Evolutionary conservation across 2,797 vertebrate species (phyloP).

Genomic region (Tragopan temminckii): DNA sequence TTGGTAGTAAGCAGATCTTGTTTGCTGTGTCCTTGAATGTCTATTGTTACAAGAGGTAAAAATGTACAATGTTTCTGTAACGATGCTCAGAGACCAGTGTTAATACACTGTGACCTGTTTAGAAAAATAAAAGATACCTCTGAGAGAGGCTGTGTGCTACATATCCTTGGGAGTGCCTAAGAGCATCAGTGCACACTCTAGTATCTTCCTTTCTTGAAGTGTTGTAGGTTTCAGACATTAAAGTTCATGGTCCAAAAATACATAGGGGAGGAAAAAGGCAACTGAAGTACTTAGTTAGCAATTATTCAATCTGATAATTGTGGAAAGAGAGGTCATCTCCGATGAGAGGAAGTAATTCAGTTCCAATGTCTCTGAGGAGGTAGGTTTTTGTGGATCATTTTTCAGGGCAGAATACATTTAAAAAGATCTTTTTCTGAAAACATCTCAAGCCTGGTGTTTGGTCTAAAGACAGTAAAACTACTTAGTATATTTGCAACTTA

Average conservation of each 20-base stretch:
- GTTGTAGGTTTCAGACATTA: not conserved
- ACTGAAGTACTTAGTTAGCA: not conserved
- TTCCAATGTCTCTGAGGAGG: not conserved
- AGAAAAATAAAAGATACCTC: not conserved
- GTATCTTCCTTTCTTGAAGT: constrained; percentile 21
- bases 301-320: not conserved
- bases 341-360: not conserved
- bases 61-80: not conserved
- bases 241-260: not conserved
- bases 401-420: not conserved
- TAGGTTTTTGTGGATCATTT: not conserved
- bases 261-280: not conserved
- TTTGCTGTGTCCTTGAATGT: not conserved
- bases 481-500: not conserved
- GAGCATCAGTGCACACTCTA: not conserved
- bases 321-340: not conserved
- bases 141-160: not conserved
- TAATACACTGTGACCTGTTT: not conserved
- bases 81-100: not conserved
- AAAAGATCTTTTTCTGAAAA: not conserved
- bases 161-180: not conserved
- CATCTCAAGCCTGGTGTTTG: not conserved
- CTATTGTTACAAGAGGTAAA: constrained; percentile 28
- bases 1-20: not conserved
- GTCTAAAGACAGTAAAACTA: not conserved